phyloP scores from a whole-genome alignment of 2,797 vertebrate genomes.

The Sarcoramphus papa region DNA sequence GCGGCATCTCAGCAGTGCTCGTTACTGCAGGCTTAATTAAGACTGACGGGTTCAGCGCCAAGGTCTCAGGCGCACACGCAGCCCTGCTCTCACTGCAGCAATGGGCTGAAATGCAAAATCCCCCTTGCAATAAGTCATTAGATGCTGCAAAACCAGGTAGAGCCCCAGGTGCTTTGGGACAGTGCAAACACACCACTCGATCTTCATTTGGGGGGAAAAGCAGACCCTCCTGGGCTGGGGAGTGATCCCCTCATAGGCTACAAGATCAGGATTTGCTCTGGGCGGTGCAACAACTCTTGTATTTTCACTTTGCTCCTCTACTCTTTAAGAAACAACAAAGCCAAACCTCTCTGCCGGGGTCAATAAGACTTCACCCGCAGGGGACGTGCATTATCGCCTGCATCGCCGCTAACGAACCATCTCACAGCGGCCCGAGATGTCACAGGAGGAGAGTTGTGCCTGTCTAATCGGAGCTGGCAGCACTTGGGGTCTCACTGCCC shows the following conservation, averaged over 20 bases:
- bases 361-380: background rate
- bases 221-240: background rate
- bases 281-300: background rate
- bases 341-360: background rate
- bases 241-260: accelerated
- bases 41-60: background rate
- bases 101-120: background rate
- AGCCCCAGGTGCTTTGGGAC: background rate
- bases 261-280: background rate
- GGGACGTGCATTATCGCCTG: background rate
- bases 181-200: accelerated
- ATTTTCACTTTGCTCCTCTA: background rate
- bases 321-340: background rate
- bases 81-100: background rate
- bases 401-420: accelerated
- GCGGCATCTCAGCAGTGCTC: accelerated
- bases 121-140: background rate
- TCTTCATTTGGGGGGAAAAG: background rate
- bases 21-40: background rate
- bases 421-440: accelerated
- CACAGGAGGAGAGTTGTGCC: background rate
- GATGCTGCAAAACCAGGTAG: background rate
- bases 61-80: background rate
- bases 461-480: accelerated
- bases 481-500: accelerated